Conservation (phyloP, 2,888 invertebrate species). For the Aphelenchoides bicaudatus region DNA sequence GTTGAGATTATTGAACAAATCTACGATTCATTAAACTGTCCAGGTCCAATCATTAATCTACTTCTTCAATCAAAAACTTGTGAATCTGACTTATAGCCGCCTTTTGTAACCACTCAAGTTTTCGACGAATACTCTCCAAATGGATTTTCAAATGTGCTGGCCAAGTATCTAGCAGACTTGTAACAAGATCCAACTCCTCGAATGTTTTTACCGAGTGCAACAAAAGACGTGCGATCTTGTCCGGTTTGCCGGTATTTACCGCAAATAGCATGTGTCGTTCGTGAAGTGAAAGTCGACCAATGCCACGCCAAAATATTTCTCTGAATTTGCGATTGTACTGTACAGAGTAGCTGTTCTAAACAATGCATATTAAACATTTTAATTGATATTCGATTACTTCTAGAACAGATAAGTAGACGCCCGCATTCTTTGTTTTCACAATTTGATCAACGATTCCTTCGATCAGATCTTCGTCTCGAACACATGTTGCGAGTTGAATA, state of each 20-base stretch:
- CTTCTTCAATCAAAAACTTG: slow-evolving; percentile 32
- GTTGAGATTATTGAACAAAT: too few species aligned
- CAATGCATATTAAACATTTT: slow-evolving; percentile 1
- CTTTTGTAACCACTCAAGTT: slow-evolving; percentile 45
- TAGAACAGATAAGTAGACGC: slow-evolving; percentile 48
- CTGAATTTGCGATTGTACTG: slow-evolving; percentile 44
- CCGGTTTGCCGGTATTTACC: slow-evolving; percentile 46
- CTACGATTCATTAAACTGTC: too few species aligned
- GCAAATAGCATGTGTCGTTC: slow-evolving; percentile 53
- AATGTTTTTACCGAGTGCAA: slow-evolving; percentile 48
- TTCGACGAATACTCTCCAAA: slow-evolving; percentile 48
- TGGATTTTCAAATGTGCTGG: slow-evolving; percentile 43
- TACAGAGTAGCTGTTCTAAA: slow-evolving; percentile 37
- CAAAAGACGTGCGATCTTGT: slow-evolving; percentile 35
- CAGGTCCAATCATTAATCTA: too few species aligned
- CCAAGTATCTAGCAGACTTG: slow-evolving; percentile 45
- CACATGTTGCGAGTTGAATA: slow-evolving; percentile 53
- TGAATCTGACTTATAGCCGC: slow-evolving; percentile 33
- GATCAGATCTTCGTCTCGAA: slow-evolving; percentile 46
- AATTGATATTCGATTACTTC: slow-evolving; percentile 34
- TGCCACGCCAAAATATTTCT: slow-evolving; percentile 39
- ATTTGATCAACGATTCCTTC: slow-evolving; percentile 44
- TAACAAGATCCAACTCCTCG: slow-evolving; percentile 47
- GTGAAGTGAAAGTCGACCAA: slow-evolving; percentile 37
- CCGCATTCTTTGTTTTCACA: slow-evolving; percentile 51